A percentile compares a stretch with the other conserved stretches of the same genome.
Evolutionary conservation across 2,888 invertebrate species (phyloP).

Genomic region (Kuschelorhynchus macadamiae): DNA sequence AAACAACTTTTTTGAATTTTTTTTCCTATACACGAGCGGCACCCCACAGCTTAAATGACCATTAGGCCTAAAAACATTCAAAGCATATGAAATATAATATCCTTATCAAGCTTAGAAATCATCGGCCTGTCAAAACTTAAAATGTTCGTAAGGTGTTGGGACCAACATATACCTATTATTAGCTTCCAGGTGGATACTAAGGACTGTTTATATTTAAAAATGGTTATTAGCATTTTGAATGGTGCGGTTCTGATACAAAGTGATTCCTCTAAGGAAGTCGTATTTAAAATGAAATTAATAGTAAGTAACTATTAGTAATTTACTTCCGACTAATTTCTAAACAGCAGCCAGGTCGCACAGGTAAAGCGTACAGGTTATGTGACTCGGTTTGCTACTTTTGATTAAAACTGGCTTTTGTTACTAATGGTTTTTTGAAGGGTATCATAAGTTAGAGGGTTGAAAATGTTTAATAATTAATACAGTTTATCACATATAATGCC

Average conservation of each 20-base stretch:
- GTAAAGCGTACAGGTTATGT: too few species aligned
- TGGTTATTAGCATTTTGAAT: conserved; percentile 42
- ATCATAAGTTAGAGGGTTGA: too few species aligned
- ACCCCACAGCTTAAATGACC: conserved; percentile 34
- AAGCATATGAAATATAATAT: conserved; percentile 46
- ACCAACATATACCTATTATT: conserved; percentile 50
- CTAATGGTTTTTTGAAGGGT: too few species aligned
- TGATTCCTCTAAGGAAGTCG: background rate
- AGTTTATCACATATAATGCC: too few species aligned
- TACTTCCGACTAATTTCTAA: background rate
- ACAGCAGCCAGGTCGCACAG: too few species aligned
- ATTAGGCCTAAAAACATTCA: conserved; percentile 42
- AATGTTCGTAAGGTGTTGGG: conserved; percentile 50
- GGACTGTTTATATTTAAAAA: conserved; percentile 45
- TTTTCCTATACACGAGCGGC: conserved; percentile 28
- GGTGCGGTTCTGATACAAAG: conserved; percentile 6
- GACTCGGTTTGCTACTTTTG: too few species aligned
- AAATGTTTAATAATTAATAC: too few species aligned
- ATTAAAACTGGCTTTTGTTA: too few species aligned
- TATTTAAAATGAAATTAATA: conserved; percentile 18
- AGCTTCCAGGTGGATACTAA: conserved; percentile 47
- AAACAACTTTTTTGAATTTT: conserved; percentile 25
- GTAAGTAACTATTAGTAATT: too few species aligned
- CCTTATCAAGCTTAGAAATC: conserved; percentile 43
- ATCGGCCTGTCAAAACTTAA: conserved; percentile 50